Conservation (phyloP, 2,888 invertebrate genomes). For the Ecdyonurus torrentis region DNA sequence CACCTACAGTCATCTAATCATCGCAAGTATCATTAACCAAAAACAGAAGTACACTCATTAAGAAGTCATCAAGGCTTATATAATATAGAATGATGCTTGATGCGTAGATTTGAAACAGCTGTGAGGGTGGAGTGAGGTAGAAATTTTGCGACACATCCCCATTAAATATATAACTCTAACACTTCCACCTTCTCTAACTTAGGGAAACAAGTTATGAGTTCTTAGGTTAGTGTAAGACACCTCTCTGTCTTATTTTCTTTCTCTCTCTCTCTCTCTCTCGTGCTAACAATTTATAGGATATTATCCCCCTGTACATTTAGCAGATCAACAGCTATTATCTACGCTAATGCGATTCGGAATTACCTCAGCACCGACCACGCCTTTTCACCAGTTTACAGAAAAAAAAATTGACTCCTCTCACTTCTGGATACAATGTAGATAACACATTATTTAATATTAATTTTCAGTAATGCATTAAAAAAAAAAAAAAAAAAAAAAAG, state of each 20-base stretch:
- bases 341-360: conserved; percentile 6
- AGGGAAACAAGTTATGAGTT: conserved; percentile 4
- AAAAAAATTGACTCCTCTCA: no score
- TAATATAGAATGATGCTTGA: not conserved
- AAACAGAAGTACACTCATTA: conserved; percentile 2
- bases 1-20: no score
- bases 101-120: not conserved
- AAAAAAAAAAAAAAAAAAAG: no score
- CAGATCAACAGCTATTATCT: conserved; percentile 7
- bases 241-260: no score
- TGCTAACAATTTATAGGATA: conserved; percentile 5
- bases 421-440: no score
- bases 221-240: not conserved
- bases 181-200: not conserved
- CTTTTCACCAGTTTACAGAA: not conserved
- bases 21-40: not conserved
- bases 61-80: not conserved
- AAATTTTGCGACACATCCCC: not conserved
- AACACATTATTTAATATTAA: no score
- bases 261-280: not conserved
- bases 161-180: not conserved
- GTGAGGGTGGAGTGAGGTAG: not conserved
- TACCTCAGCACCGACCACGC: not conserved
- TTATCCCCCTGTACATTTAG: conserved; percentile 6
- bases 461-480: no score